A percentile compares a stretch with the other conserved stretches of the same genome.
Conservation (phyloP, 2,888 invertebrate species). For the Luperina testacea region DNA sequence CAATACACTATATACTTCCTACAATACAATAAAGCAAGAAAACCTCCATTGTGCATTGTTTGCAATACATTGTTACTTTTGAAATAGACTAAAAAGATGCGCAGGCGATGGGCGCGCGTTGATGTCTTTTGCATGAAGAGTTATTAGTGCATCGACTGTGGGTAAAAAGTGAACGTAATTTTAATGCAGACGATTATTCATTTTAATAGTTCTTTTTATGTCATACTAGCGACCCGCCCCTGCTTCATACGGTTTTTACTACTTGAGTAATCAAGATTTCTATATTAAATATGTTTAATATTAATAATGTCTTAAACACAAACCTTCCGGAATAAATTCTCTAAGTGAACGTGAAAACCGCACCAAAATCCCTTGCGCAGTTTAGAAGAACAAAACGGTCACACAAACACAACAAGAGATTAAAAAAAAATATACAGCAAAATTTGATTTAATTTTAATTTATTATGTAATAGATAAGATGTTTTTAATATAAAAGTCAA, state of each 20-base stretch:
- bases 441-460: no score
- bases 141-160: slow-evolving; percentile 37
- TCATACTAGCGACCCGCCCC: background rate
- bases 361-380: background rate
- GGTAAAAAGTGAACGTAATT: slow-evolving; percentile 24
- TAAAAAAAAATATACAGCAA: no score
- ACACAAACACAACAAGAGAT: no score
- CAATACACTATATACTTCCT: slow-evolving; percentile 67
- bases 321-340: background rate
- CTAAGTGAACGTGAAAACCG: background rate
- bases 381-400: background rate
- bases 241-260: background rate
- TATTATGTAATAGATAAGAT: no score
- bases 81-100: slow-evolving; percentile 67
- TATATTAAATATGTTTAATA: background rate
- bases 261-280: background rate
- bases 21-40: slow-evolving; percentile 66
- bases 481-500: background rate
- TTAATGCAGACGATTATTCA: background rate
- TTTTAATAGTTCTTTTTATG: background rate
- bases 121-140: slow-evolving; percentile 72
- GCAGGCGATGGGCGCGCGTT: slow-evolving; percentile 63
- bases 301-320: background rate
- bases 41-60: slow-evolving; percentile 75
- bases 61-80: slow-evolving; percentile 61